A percentile compares a stretch with the other conserved stretches of the same genome.
Evolutionary conservation across 2,888 invertebrate species (phyloP).

Genomic region (Hyppa rectilinea): DNA sequence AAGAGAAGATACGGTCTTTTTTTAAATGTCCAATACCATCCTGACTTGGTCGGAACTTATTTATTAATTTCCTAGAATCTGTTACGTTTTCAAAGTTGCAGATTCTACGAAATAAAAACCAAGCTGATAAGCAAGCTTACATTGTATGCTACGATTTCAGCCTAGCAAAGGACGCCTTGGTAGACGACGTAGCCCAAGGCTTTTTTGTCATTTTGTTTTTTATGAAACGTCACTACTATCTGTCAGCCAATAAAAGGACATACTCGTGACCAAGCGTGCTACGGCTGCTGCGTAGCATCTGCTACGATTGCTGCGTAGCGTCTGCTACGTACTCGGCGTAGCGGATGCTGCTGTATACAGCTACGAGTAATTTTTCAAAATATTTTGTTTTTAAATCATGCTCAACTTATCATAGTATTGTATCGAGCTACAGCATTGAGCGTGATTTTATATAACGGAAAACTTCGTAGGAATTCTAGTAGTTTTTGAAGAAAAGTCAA

Average conservation of each 20-base stretch:
- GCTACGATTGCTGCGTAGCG: not conserved
- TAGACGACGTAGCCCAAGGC: not conserved
- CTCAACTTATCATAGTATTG: not conserved
- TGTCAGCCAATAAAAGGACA: not conserved
- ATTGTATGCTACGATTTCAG: conserved; percentile 5
- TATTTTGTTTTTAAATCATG: not conserved
- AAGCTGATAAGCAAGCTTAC: too few species aligned
- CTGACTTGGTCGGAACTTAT: too few species aligned
- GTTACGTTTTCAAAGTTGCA: not conserved
- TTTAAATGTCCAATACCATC: not conserved
- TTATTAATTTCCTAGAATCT: not conserved
- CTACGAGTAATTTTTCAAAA: not conserved
- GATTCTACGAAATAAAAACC: too few species aligned
- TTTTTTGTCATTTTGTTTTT: not conserved
- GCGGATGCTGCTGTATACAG: not conserved
- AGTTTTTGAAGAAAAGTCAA: not conserved
- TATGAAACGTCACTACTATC: not conserved
- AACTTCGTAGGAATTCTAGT: not conserved
- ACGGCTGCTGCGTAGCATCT: not conserved
- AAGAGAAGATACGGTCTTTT: too few species aligned
- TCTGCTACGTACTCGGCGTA: not conserved
- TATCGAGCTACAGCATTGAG: too few species aligned
- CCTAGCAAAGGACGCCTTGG: conserved; percentile 6
- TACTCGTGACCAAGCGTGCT: too few species aligned
- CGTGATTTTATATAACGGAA: too few species aligned